Percentiles rank a stretch among this genome's conserved stretches.
Evolutionary conservation across 2,888 invertebrate species (phyloP).

Genomic region (Pimpla rufipes): DNA sequence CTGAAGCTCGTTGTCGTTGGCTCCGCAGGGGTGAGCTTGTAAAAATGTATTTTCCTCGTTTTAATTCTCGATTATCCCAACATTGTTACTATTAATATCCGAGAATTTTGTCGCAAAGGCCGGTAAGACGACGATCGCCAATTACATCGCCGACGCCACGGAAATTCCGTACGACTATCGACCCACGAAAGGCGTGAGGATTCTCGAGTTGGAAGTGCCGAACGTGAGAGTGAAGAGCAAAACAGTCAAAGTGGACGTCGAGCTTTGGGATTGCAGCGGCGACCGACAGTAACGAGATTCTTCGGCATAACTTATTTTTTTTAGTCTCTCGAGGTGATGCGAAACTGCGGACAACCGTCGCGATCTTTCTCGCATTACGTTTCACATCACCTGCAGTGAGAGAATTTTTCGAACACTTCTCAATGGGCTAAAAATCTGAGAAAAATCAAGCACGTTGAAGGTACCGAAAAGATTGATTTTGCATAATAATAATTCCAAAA

Average conservation of each 20-base stretch:
- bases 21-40: constrained; percentile 86
- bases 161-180: constrained; percentile 88
- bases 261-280: constrained; percentile 93
- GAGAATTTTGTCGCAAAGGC: constrained; percentile 85
- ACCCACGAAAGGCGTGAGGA: constrained; percentile 91
- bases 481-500: too few species aligned
- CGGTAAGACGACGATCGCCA: constrained; percentile 90
- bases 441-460: too few species aligned
- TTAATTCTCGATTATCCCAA: constrained; percentile 7
- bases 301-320: neutral
- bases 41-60: too few species aligned
- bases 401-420: too few species aligned
- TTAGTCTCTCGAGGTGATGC: neutral
- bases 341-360: too few species aligned
- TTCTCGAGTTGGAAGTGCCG: constrained; percentile 91
- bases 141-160: constrained; percentile 90
- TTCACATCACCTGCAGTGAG: too few species aligned
- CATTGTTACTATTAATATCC: constrained; percentile 73
- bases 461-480: too few species aligned
- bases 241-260: constrained; percentile 89
- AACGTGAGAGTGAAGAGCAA: constrained; percentile 88
- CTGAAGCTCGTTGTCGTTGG: constrained; percentile 88
- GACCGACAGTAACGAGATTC: constrained; percentile 88
- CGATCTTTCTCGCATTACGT: too few species aligned
- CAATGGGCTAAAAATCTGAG: too few species aligned